Conservation (phyloP, 2,888 invertebrate species). For the Dendrolimus pini region DNA sequence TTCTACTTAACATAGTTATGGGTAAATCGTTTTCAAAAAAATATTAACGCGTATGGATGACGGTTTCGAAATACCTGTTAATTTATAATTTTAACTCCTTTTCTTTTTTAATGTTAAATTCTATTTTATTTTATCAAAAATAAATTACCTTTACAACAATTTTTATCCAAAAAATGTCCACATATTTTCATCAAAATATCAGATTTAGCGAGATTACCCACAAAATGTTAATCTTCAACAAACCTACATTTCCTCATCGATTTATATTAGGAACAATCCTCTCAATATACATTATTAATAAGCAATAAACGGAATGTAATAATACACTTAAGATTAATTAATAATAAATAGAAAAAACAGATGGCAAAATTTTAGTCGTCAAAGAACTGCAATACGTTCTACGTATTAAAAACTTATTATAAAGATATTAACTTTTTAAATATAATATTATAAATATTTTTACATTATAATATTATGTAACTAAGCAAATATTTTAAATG, state of each 20-base stretch:
- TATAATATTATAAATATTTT: constrained; percentile 69
- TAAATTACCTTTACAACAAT: no score
- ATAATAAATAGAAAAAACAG: constrained; percentile 35
- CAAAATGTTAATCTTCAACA: no score
- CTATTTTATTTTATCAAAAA: no score
- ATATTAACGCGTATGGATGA: neutral
- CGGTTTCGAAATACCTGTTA: no score
- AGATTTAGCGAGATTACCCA: no score
- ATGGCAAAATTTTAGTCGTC: constrained; percentile 17
- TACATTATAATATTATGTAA: constrained; percentile 56
- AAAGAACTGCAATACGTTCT: constrained; percentile 45
- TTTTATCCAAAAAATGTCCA: no score
- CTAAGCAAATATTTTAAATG: constrained; percentile 69
- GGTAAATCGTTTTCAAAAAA: constrained; percentile 5
- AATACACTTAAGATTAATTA: constrained; percentile 21
- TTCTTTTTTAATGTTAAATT: no score
- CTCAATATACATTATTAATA: constrained; percentile 42
- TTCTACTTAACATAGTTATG: neutral
- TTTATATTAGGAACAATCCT: constrained; percentile 55
- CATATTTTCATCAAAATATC: no score
- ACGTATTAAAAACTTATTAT: constrained; percentile 52
- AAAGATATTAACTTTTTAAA: constrained; percentile 64
- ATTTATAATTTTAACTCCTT: no score
- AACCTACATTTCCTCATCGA: constrained; percentile 5
- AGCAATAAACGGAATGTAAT: constrained; percentile 45